These are phyloP conservation scores for Tapera naevia DNA, from an alignment of 2,797 vertebrate species.

Conservation along the genomic window DNA sequence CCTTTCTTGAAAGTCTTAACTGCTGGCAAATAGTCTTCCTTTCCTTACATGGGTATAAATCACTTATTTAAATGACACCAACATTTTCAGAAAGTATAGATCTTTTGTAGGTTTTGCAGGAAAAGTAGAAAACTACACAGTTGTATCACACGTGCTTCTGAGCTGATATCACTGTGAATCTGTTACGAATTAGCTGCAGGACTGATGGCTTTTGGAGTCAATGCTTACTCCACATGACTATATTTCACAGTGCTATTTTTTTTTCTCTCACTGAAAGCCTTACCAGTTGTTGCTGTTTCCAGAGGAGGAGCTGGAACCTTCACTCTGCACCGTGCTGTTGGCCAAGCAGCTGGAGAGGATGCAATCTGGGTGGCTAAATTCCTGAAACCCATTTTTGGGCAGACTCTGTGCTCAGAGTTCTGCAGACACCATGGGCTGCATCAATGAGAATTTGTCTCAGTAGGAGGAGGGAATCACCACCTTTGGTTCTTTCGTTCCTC, in stretches of 20 bases:
- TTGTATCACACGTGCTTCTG: neutral
- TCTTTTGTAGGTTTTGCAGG: neutral
- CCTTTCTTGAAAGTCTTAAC: neutral
- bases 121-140: neutral
- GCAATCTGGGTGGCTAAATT: neutral
- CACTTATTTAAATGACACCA: neutral
- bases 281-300: neutral
- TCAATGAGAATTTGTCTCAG: neutral
- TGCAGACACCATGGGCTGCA: neutral
- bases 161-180: neutral
- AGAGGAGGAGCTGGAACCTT: neutral
- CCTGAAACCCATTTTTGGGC: neutral
- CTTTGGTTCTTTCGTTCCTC: neutral
- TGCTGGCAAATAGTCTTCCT: neutral
- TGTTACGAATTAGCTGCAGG: neutral
- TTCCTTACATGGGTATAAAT: fast-evolving
- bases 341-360: neutral
- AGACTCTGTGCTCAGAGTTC: neutral
- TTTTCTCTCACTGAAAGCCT: neutral
- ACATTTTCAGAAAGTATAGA: neutral
- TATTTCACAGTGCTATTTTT: neutral
- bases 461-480: neutral
- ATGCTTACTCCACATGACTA: neutral
- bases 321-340: neutral
- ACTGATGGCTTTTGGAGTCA: neutral